Base-by-base conservation (phyloP, 1,140 invertebrate species). In the Drosophila setifemur region DNA sequence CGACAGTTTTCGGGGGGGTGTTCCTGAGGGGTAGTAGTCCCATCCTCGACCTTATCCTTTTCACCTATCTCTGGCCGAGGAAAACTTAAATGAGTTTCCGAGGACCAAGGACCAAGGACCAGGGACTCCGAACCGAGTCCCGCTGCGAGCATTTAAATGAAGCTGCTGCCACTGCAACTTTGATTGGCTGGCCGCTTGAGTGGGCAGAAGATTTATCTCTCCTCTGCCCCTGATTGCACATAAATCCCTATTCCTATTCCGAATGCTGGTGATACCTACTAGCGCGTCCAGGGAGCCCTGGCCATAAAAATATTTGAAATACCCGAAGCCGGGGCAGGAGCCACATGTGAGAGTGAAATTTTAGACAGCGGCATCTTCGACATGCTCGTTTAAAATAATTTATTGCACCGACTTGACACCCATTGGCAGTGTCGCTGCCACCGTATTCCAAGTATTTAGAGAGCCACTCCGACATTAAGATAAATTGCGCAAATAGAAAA, bases 311-410 rank as follows among this genome's bases (percentile, higher is more conserved):
- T 83, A 67, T 67, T 77, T 69, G 8, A 71, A 61, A 82, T 64
- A 43, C 71, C 52, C n/a, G 33, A 16, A 39, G 52, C n/a, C n/a
- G n/a, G n/a, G n/a, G n/a, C n/a, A n/a, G n/a, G n/a, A n/a, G n/a
- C n/a, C 54, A 63, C 48, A 61, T 55, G 40, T 71, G 58, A 26
- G 53, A 28, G 57, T 16, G 6, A 14, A 19, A 31, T 37, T 39
- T 25, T 19, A 5, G 21, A 2, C 37, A 18, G 16, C 45, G 57
- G 45, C 73, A 66, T 64, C 73, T 77, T 85, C 79, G 79, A 85
- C 74, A 89, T 85, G 87, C 87, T 89, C 87, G 85, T 89, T 89
- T 76, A 77, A 89, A 89, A 89, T 89, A 89, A 89, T 89, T 89
- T 89, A 89, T 89, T 89, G 87, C 87, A 64, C 60, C 72, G 70